A percentile compares a stretch with the other conserved stretches of the same genome.
Evolutionary conservation across 1,140 invertebrate species (phyloP).

Genomic region (Drosophila subobscura): DNA sequence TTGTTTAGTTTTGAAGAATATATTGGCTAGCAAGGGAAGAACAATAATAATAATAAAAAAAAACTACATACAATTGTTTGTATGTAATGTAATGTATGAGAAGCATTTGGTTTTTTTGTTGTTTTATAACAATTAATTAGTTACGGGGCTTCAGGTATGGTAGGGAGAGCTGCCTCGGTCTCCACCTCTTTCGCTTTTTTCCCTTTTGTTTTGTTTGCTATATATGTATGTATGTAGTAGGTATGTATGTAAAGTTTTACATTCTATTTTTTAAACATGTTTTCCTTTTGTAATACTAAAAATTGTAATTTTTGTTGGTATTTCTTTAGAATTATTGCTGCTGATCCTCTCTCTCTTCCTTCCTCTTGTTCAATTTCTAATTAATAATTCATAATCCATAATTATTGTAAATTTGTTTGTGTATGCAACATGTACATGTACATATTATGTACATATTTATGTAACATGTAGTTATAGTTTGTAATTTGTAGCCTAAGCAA

Average conservation of each 20-base stretch:
- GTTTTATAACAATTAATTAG: conserved; percentile 39
- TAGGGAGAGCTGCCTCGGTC: background rate
- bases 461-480: no score
- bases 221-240: conserved; percentile 17
- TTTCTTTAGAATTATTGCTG: conserved; percentile 1
- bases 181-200: conserved; percentile 17
- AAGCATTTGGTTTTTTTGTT: conserved; percentile 36
- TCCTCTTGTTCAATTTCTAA: background rate
- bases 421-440: no score
- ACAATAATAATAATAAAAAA: conserved; percentile 5
- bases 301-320: conserved; percentile 45
- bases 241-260: conserved; percentile 13
- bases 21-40: conserved; percentile 66
- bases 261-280: conserved; percentile 1
- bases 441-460: background rate
- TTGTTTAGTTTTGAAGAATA: conserved; percentile 48
- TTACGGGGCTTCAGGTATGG: background rate
- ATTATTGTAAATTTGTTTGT: conserved; percentile 33
- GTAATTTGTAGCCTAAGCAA: no score
- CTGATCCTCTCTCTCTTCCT: background rate
- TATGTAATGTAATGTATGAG: conserved; percentile 28
- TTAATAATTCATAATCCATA: background rate
- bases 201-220: conserved; percentile 3
- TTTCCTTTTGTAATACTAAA: conserved; percentile 55
- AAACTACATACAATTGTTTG: background rate